Evolutionary conservation across 2,888 invertebrate species (phyloP).

Genomic region (Heterodera filipjevi): DNA sequence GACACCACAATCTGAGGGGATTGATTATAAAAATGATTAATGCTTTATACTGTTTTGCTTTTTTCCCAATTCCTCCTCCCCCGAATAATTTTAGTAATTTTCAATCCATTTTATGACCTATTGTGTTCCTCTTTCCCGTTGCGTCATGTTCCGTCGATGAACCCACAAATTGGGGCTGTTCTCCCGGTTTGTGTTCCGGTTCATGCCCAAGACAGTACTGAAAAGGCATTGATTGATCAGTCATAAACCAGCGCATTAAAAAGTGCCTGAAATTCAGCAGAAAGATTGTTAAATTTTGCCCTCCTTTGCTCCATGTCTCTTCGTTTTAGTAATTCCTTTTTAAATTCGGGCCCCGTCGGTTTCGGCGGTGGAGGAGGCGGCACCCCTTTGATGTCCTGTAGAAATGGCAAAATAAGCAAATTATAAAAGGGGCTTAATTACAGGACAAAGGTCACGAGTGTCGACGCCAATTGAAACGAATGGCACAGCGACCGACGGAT

Average conservation of each 20-base stretch:
- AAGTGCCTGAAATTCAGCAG: slow-evolving; percentile 24
- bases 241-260: background rate
- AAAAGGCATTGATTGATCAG: slow-evolving; percentile 10
- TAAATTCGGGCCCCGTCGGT: slow-evolving; percentile 19
- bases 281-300: background rate
- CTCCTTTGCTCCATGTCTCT: slow-evolving; percentile 14
- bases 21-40: background rate
- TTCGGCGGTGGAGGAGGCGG: slow-evolving; percentile 33
- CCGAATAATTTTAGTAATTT: background rate
- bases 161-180: slow-evolving; percentile 18
- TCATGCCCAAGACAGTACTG: slow-evolving; percentile 48
- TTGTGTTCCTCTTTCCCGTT: background rate
- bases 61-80: no score
- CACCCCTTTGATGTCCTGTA: background rate
- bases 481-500: background rate
- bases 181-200: slow-evolving; percentile 37
- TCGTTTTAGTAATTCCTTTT: slow-evolving; percentile 17
- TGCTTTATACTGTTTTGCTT: no score
- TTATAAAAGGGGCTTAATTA: background rate
- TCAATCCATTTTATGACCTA: background rate
- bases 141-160: background rate
- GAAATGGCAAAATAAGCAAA: background rate
- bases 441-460: slow-evolving; percentile 12
- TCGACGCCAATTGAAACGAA: slow-evolving; percentile 19
- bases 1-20: background rate